phyloP scores from a whole-genome alignment of 2,888 invertebrate genomes.

The Drosophila subquinaria region DNA sequence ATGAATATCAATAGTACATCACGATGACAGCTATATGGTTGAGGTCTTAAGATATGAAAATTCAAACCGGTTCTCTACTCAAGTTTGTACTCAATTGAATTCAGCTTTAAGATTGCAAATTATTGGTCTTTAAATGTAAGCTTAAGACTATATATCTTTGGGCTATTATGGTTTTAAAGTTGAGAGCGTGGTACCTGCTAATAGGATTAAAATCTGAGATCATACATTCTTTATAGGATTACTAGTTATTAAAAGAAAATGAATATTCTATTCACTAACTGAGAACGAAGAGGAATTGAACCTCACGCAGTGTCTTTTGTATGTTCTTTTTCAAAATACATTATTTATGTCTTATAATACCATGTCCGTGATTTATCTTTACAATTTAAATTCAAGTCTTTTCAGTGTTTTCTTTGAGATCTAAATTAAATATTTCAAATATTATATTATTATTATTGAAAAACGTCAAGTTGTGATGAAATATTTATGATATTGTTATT shows the following conservation, averaged over 20 bases:
- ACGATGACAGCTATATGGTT: slow-evolving; percentile 8
- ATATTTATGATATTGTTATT: slow-evolving; percentile 1
- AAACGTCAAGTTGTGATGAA: neutral
- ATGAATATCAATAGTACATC: slow-evolving; percentile 42
- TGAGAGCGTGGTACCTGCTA: slow-evolving; percentile 7
- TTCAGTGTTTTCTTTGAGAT: too few relatives aligned
- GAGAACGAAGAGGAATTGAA: neutral
- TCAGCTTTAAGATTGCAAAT: slow-evolving; percentile 10
- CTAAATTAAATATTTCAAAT: neutral
- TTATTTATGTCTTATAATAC: too few relatives aligned
- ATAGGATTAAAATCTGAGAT: slow-evolving; percentile 19
- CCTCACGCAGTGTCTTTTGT: neutral
- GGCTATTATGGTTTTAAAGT: slow-evolving; percentile 4
- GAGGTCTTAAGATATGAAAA: slow-evolving; percentile 25
- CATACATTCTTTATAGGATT: slow-evolving; percentile 10
- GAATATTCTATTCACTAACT: neutral
- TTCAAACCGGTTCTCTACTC: slow-evolving; percentile 36
- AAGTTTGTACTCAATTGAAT: slow-evolving; percentile 17
- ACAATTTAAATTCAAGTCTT: neutral
- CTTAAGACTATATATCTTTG: slow-evolving; percentile 23
- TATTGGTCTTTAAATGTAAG: slow-evolving; percentile 24
- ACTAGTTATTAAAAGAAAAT: slow-evolving; percentile 5
- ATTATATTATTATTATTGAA: neutral
- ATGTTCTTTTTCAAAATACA: neutral
- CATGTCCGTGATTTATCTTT: too few relatives aligned